Evolutionary conservation across 30 jellyfish, hydroid and myxozoan genomes (phyloP), one percentile per base, ranked within the genome.

Genomic region (Aurelia sp.): DNA sequence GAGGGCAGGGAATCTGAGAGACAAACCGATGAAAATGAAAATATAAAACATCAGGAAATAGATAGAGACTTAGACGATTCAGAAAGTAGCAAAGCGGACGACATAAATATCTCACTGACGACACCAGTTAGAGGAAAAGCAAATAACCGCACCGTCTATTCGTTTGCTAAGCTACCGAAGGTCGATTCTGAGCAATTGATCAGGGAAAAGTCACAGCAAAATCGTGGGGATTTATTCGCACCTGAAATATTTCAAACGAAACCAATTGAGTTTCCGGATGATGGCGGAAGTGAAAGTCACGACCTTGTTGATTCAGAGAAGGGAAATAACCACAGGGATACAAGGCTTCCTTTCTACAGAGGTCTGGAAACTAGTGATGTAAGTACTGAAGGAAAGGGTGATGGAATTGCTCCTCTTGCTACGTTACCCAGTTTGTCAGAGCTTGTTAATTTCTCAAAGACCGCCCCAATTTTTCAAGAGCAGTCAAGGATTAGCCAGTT

Each of bases 401-500:
- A 74, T 1, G 61, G 30, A 35, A 58, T 13, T 19, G n/a, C 68
- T 4, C 82, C 69, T 33, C 27, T 47, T 4, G 74, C 40, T 11
- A 40, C 92, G 20, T 72, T 82, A 78, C 92, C 92, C 16, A 82
- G 92, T 62, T 63, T 82, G 69, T 70, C 92, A 18, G 92, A 82
- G 23, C 37, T 82, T 11, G 82, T 82, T 0, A 70, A 63, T 60
- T 71, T 76, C 63, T 76, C 87, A 11, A 76, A 76, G 48, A 33
- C 44, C 7, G 53, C 87, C 6, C 66, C 67, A 19, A 61, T 76
- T 60, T 60, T 76, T 65, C 77, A 76, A 18, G 87, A 76, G 67
- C 77, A 60, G 5, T 35, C 77, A 0, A 60, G 75, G 16, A 62
- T 71, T 13, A 76, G 63, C 15, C 41, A 10, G 8, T 44, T 71